Conservation (phyloP, 2,888 invertebrate species). For the Rotaria macrura region DNA sequence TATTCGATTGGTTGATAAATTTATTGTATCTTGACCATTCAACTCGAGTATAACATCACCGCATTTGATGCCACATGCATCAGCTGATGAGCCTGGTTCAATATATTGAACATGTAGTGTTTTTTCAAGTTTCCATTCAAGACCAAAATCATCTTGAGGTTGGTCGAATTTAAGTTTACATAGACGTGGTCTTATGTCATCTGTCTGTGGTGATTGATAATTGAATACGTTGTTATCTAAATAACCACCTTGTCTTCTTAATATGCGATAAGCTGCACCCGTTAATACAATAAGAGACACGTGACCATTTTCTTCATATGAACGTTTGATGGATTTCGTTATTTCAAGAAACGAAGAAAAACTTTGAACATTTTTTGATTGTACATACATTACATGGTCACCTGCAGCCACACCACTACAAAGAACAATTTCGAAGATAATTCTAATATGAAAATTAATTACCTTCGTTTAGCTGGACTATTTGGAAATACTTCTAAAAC, state of each 20-base stretch:
- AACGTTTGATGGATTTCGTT: background rate
- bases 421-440: background rate
- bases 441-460: background rate
- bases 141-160: background rate
- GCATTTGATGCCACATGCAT: background rate
- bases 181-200: background rate
- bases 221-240: background rate
- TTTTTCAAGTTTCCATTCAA: background rate
- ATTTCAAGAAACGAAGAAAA: background rate
- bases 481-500: background rate
- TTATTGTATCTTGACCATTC: background rate
- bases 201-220: background rate
- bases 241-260: background rate
- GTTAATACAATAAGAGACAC: background rate
- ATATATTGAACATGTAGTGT: background rate
- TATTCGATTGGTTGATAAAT: background rate
- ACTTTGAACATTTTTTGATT: background rate
- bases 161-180: background rate
- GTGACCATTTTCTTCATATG: background rate
- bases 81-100: background rate
- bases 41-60: background rate
- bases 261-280: background rate
- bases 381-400: background rate
- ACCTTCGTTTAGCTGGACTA: conserved; percentile 11
- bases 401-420: background rate